Conservation (phyloP, 2,113 vertebrate species). For the Parotia lawesii region DNA sequence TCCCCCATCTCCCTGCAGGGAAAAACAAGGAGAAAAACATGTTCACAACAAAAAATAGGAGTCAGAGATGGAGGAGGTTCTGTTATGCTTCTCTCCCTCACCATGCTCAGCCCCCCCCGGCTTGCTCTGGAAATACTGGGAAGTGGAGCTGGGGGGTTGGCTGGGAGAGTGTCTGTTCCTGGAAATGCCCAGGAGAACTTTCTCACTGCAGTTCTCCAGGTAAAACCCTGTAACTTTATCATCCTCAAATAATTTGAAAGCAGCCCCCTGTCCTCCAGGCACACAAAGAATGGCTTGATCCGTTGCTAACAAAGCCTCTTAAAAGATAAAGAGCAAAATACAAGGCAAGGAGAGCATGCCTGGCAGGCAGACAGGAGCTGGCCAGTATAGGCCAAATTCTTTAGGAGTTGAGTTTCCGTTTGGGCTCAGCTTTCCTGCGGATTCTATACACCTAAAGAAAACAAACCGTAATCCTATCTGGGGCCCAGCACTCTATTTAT, state of each 20-base stretch:
- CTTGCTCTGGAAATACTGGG: not conserved
- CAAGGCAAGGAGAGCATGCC: slow-evolving; percentile 58
- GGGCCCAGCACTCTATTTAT: slow-evolving; percentile 65
- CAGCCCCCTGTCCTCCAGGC: slow-evolving; percentile 24
- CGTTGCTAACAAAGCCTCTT: slow-evolving; percentile 62
- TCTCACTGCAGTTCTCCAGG: not conserved
- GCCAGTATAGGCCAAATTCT: slow-evolving; percentile 72
- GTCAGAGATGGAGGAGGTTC: not conserved
- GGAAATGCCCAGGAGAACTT: slow-evolving; percentile 24
- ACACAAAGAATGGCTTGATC: slow-evolving; percentile 66
- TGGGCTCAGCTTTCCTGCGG: slow-evolving; percentile 69
- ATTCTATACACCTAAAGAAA: slow-evolving; percentile 72
- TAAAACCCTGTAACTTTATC: slow-evolving; percentile 61
- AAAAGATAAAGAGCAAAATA: slow-evolving; percentile 65
- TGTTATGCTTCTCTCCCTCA: not conserved
- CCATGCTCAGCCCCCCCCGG: fast-evolving
- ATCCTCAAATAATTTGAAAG: slow-evolving; percentile 16
- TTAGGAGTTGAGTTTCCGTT: slow-evolving; percentile 72
- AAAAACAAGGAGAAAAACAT: not conserved
- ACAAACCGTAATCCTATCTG: slow-evolving; percentile 73
- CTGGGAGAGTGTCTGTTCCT: not conserved
- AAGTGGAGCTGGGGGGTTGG: not conserved
- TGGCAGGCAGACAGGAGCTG: slow-evolving; percentile 72
- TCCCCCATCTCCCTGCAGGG: not conserved
- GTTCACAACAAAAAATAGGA: not conserved